Conservation (phyloP, 2,113 vertebrate genomes). For the Hirundichthys speculiger region DNA sequence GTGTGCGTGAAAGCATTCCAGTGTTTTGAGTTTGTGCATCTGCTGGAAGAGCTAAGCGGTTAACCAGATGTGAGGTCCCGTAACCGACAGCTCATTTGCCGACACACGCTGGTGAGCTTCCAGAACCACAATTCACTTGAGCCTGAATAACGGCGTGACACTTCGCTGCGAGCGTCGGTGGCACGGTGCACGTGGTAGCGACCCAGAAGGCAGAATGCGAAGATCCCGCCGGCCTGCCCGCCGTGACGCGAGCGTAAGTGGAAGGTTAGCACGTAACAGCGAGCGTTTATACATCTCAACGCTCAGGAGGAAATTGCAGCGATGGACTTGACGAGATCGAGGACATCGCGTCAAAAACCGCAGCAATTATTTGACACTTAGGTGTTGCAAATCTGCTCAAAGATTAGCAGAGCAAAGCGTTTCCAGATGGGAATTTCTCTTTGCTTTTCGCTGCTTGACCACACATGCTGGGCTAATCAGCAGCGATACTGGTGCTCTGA, state of each 20-base stretch:
- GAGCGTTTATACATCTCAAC: too few species aligned
- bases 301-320: background rate
- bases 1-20: background rate
- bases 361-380: background rate
- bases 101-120: background rate
- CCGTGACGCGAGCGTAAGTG: too few species aligned
- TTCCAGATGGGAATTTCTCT: background rate
- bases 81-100: background rate
- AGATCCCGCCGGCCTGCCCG: too few species aligned
- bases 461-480: constrained; percentile 36
- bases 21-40: background rate
- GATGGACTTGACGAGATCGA: background rate
- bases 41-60: background rate
- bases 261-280: background rate
- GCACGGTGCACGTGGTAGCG: background rate
- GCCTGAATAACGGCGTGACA: background rate
- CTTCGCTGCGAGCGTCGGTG: background rate
- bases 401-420: background rate
- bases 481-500: constrained; percentile 9
- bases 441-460: constrained; percentile 10
- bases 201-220: too few species aligned
- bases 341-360: background rate
- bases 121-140: background rate
- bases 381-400: background rate
- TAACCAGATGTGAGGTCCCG: background rate